These are phyloP conservation scores for Eupithecia subumbrata DNA, from an alignment of 2,888 invertebrate species.

Conservation along the genomic window DNA sequence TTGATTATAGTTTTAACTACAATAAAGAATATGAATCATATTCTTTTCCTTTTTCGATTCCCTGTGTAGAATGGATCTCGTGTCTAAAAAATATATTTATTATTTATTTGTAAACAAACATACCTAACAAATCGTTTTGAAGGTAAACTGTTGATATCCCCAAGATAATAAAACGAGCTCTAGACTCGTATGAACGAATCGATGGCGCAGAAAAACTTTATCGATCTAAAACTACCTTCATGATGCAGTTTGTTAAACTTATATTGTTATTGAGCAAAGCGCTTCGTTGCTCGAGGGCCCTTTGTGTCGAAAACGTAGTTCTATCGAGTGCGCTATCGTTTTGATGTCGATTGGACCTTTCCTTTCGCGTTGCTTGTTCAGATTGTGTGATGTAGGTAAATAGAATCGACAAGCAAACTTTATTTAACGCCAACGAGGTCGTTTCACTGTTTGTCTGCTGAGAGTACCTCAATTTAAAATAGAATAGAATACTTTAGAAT, in stretches of 20 bases:
- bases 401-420: background rate
- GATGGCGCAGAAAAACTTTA: conserved; percentile 70
- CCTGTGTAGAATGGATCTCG: background rate
- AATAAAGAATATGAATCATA: no score
- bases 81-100: background rate
- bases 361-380: conserved; percentile 13
- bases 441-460: background rate
- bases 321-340: conserved; percentile 35
- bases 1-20: background rate
- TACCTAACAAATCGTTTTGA: background rate
- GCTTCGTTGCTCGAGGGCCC: conserved; percentile 39
- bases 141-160: conserved; percentile 6
- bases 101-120: background rate
- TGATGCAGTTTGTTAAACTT: conserved; percentile 68
- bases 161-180: conserved; percentile 16
- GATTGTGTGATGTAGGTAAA: conserved; percentile 4
- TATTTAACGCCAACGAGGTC: background rate
- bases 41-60: background rate
- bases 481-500: no score
- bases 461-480: background rate
- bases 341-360: conserved; percentile 28
- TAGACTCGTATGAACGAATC: conserved; percentile 59
- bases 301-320: conserved; percentile 42
- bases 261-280: conserved; percentile 70
- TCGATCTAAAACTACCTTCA: conserved; percentile 69